A percentile compares a stretch with the other conserved stretches of the same genome.
These are phyloP conservation scores for Odocoileus hemionus DNA, from an alignment of 2,113 vertebrate species.

Conservation along the genomic window DNA sequence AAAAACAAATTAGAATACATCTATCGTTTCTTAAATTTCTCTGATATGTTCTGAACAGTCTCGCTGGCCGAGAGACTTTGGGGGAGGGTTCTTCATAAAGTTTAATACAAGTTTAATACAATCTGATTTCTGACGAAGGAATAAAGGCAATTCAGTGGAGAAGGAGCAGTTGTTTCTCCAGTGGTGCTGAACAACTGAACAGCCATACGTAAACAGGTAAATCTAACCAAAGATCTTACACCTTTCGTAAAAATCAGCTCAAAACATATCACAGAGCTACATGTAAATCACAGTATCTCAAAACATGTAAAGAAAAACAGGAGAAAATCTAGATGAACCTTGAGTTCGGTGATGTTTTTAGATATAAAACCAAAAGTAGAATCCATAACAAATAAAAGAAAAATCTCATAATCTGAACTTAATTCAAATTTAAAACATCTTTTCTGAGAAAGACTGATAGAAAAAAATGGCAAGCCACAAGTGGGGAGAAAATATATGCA, in stretches of 20 bases:
- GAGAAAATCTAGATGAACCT: not conserved
- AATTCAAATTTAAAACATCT: not conserved
- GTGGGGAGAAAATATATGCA: not conserved
- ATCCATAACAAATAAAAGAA: not conserved
- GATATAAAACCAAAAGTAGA: not conserved
- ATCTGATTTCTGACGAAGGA: not conserved
- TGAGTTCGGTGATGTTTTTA: not conserved
- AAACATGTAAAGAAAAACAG: not conserved
- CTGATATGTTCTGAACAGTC: not conserved
- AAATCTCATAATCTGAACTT: not conserved
- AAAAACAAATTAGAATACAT: not conserved
- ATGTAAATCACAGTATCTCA: not conserved
- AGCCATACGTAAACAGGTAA: not conserved
- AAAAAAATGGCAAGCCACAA: not conserved
- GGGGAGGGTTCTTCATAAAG: not conserved
- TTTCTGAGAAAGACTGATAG: not conserved
- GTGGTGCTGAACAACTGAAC: not conserved
- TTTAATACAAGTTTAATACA: not conserved
- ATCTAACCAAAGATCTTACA: no score
- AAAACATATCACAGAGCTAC: not conserved
- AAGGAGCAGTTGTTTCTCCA: not conserved
- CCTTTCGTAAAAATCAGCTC: not conserved
- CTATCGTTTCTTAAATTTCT: no score
- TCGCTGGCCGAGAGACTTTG: not conserved
- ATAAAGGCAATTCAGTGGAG: not conserved